Conservation (phyloP, 2,888 invertebrate genomes). For the Microdon myrmicae region DNA sequence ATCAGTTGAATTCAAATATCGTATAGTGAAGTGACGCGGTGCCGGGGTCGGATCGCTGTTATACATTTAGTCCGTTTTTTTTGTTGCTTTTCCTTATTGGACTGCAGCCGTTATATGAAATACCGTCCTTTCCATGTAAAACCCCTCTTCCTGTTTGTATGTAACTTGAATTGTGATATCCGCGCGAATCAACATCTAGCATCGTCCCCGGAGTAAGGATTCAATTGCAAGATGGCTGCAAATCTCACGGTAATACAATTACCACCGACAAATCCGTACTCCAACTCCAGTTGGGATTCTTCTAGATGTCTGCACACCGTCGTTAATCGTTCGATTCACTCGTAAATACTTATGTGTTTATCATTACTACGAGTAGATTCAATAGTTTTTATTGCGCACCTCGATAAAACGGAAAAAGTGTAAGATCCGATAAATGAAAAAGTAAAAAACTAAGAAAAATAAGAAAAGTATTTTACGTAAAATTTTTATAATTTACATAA, state of each 20-base stretch:
- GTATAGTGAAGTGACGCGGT: too few relatives aligned
- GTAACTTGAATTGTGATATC: too few relatives aligned
- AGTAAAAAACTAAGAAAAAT: background rate
- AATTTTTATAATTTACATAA: conserved; percentile 24
- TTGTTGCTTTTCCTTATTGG: too few relatives aligned
- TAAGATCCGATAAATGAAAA: conserved; percentile 4
- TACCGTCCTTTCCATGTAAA: too few relatives aligned
- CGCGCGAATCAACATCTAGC: too few relatives aligned
- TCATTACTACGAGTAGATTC: too few relatives aligned
- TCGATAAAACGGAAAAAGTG: conserved; percentile 10
- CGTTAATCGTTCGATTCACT: conserved; percentile 7
- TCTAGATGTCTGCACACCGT: conserved; percentile 2
- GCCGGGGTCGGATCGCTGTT: too few relatives aligned
- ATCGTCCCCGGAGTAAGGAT: too few relatives aligned
- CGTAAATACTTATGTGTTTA: conserved; percentile 16
- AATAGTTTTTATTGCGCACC: background rate
- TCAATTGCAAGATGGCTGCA: conserved; percentile 41
- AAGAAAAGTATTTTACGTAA: conserved; percentile 4
- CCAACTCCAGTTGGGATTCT: background rate
- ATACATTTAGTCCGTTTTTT: too few relatives aligned
- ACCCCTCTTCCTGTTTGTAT: too few relatives aligned
- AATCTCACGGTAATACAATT: conserved; percentile 24
- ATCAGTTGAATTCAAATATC: too few relatives aligned
- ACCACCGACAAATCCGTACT: conserved; percentile 4
- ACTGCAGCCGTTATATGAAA: too few relatives aligned